Conservation (phyloP, 2,113 vertebrate genomes). For the Trichomycterus rosablanca region DNA sequence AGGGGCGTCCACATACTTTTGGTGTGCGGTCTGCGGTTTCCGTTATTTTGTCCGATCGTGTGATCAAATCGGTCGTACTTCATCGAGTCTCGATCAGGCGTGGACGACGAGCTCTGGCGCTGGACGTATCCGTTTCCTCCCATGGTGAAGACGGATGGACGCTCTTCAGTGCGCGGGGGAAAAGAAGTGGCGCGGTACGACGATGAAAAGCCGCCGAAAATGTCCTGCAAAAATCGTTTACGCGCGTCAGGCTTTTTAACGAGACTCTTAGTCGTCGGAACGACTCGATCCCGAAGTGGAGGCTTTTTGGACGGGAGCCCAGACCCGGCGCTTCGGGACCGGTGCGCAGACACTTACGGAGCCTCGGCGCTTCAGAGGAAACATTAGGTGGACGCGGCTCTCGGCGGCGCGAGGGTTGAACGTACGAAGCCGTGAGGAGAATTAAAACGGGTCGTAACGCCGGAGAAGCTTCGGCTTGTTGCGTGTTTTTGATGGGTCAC, state of each 20-base stretch:
- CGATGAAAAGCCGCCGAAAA: background rate
- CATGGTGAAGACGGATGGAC: too few relatives aligned
- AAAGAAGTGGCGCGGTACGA: background rate
- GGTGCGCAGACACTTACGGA: background rate
- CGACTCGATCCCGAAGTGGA: background rate
- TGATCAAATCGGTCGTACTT: too few relatives aligned
- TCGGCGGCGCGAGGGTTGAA: background rate
- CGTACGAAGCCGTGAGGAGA: slow-evolving; percentile 12
- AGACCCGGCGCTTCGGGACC: background rate
- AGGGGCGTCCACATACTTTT: too few relatives aligned
- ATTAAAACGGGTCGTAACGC: slow-evolving; percentile 2
- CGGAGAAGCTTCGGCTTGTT: slow-evolving; percentile 20
- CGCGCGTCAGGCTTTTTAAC: slow-evolving; percentile 9
- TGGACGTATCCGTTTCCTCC: too few relatives aligned
- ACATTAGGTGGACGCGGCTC: background rate
- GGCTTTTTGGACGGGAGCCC: slow-evolving; percentile 10
- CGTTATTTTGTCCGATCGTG: too few relatives aligned
- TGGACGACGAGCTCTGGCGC: too few relatives aligned
- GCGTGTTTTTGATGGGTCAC: slow-evolving; percentile 28
- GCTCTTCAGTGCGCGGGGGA: slow-evolving; percentile 6
- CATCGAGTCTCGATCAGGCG: too few relatives aligned
- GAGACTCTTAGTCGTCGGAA: slow-evolving; percentile 13
- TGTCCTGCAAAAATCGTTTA: slow-evolving; percentile 35
- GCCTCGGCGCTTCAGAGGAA: slow-evolving; percentile 5
- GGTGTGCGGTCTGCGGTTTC: too few relatives aligned